phyloP scores from a whole-genome alignment of 1,140 invertebrate species.

The Diplogasteroides magnus region DNA sequence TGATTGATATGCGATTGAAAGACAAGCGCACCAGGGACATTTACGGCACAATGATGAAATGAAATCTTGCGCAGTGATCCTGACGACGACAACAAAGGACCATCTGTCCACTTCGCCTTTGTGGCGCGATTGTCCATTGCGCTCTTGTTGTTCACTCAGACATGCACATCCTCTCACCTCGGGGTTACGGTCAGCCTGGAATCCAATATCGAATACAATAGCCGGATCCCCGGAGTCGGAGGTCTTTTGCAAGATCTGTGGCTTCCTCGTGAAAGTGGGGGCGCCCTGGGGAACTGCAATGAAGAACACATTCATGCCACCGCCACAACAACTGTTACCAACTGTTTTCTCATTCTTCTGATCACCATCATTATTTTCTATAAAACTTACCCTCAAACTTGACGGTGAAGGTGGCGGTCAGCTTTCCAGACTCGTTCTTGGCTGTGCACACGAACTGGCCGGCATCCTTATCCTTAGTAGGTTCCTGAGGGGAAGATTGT shows the following conservation, averaged over 20 bases:
- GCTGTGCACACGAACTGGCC: constrained; percentile 55
- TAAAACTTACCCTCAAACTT: constrained; percentile 49
- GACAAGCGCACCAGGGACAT: too few relatives aligned
- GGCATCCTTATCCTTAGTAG: constrained; percentile 55
- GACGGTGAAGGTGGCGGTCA: constrained; percentile 55
- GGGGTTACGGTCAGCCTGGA: constrained; percentile 53
- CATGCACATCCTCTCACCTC: too few relatives aligned
- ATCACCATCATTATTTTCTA: too few relatives aligned
- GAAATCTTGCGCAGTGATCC: too few relatives aligned
- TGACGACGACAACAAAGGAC: too few relatives aligned
- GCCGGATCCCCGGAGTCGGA: constrained; percentile 54
- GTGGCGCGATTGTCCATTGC: too few relatives aligned
- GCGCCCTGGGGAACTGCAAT: constrained; percentile 54
- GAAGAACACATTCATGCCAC: constrained; percentile 4
- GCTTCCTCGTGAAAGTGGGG: constrained; percentile 54
- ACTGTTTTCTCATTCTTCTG: too few relatives aligned
- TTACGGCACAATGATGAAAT: too few relatives aligned
- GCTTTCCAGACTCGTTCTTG: constrained; percentile 55
- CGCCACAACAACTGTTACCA: too few relatives aligned
- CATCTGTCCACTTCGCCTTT: too few relatives aligned
- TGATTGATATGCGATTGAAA: too few relatives aligned
- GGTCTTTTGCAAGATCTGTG: constrained; percentile 55
- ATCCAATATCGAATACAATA: constrained; percentile 55
- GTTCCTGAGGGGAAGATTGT: constrained; percentile 28
- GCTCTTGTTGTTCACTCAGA: too few relatives aligned